These are phyloP conservation scores for Rhinogobius similis DNA, from an alignment of 2,113 vertebrate species.

Conservation along the genomic window DNA sequence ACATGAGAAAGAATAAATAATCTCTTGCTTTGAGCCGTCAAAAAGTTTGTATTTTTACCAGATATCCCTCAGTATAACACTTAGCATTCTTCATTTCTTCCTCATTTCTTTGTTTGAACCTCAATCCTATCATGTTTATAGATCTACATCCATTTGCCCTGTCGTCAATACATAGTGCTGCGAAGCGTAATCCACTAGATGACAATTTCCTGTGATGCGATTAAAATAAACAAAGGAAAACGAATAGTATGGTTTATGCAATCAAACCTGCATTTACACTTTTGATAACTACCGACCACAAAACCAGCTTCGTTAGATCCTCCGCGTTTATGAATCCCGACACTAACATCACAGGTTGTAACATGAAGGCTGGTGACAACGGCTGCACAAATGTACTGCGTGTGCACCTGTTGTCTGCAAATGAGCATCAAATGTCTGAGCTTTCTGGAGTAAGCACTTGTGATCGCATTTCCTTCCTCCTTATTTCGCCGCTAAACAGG, in stretches of 20 bases:
- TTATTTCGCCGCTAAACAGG: slow-evolving; percentile 22
- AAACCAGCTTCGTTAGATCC: background rate
- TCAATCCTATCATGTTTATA: too few species aligned
- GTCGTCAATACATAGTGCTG: too few species aligned
- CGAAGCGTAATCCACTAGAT: too few species aligned
- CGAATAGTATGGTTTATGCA: background rate
- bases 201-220: background rate
- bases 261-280: background rate
- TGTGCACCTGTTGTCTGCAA: slow-evolving; percentile 23
- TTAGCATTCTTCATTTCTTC: too few species aligned
- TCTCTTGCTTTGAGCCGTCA: too few species aligned
- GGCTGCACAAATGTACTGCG: slow-evolving; percentile 10
- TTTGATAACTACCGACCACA: background rate
- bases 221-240: background rate
- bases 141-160: too few species aligned
- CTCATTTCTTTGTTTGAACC: too few species aligned
- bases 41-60: too few species aligned
- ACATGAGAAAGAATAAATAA: too few species aligned
- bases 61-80: too few species aligned
- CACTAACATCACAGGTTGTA: background rate
- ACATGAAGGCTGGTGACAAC: background rate
- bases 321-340: background rate
- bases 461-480: slow-evolving; percentile 42
- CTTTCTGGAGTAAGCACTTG: slow-evolving; percentile 38
- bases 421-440: slow-evolving; percentile 36